Base-by-base conservation (phyloP, 2,888 invertebrate genomes). In the Dysmachus trigonus region DNA sequence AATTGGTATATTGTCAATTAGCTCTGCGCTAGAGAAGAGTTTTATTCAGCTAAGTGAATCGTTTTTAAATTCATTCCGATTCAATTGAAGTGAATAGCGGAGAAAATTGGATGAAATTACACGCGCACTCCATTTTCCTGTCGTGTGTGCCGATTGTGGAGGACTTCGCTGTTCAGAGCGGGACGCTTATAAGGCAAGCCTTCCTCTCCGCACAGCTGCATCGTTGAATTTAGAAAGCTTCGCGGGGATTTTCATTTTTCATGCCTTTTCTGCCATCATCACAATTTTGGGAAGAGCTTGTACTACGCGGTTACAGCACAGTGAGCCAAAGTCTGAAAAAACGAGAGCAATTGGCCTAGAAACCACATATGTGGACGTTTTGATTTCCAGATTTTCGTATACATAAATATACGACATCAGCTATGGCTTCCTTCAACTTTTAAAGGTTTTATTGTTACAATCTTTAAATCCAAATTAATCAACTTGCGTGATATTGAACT, bases 1-100 rank as follows among this genome's bases (percentile, higher is more conserved):
- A 89, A 89, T 89, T 89, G 89, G 89, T 89, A 88, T 89, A 89
- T 89, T 89, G 89, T 89, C 89, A 89, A 89, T 89, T 89, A 89
- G 89, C 79, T 85, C 31, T 10, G 85, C 71, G 62, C 79, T 71
- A 30, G 30, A 79, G 41, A 77, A 71, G 85, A 62, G 85, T 85
- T 85, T 85, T 71, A 76, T 85, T 85, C 85, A 85, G 41, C 85
- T 82, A 86, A 86, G 86, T 86, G 86, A 86, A 83, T 74, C 76
- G 62, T 86, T 86, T 86, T 86, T 83, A 74, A 86, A 86, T 86
- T 83, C 51, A 83, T 86, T 86, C 62, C 86, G 27, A 86, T 76
- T 86, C 76, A 83, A 86, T 82, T 74, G 62, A 74, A 86, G 22
- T 82, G 82, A 82, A 86, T 83, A 47, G 76, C 53, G 82, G 74